Conservation (phyloP, 2,113 vertebrate species). For the Agelaius tricolor region DNA sequence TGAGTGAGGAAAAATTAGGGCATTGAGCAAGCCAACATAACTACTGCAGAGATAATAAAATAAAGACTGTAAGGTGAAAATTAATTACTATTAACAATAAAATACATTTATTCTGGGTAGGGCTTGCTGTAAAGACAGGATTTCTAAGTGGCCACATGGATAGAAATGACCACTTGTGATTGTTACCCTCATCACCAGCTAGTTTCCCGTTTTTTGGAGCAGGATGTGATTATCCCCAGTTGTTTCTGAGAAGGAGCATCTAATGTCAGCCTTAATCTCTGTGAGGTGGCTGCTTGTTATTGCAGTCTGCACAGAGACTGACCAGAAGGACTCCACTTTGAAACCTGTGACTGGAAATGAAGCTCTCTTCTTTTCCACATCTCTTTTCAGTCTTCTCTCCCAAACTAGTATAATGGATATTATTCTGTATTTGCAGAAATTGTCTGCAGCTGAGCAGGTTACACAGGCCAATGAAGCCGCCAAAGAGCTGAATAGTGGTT, state of each 20-base stretch:
- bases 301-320: not conserved
- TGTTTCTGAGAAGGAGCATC: not conserved
- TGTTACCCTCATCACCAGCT: not conserved
- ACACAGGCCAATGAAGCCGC: not conserved
- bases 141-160: not conserved
- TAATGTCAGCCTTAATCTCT: not conserved
- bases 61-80: conserved; percentile 33
- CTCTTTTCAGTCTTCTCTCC: not conserved
- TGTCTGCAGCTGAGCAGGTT: not conserved
- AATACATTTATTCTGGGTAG: conserved; percentile 16
- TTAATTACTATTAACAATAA: conserved; percentile 55
- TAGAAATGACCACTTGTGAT: not conserved
- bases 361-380: not conserved
- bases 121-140: not conserved
- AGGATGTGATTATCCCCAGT: not conserved
- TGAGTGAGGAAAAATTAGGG: conserved; percentile 52
- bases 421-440: not conserved
- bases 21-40: conserved; percentile 39
- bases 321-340: not conserved
- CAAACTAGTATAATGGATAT: not conserved
- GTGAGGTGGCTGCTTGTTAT: not conserved
- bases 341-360: not conserved
- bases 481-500: not conserved
- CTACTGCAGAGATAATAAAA: conserved; percentile 46
- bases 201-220: not conserved